phyloP scores from a whole-genome alignment of 2,888 invertebrate species.

The Diachrysia chrysitis region DNA sequence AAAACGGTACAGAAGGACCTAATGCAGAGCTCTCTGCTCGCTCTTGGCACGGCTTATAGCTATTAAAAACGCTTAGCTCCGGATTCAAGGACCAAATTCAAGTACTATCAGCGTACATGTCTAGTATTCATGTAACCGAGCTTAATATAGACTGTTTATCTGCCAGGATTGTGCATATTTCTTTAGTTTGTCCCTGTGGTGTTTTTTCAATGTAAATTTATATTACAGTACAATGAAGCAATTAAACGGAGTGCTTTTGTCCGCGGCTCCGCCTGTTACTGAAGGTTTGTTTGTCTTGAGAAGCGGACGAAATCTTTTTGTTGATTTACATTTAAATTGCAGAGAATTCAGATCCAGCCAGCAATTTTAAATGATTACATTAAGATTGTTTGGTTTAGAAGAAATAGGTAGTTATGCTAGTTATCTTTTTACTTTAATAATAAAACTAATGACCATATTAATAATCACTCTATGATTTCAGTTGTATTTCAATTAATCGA shows the following conservation, averaged over 20 bases:
- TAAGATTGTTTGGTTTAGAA: not conserved
- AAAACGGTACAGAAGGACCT: not conserved
- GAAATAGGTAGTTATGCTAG: not conserved
- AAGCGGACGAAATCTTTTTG: not conserved
- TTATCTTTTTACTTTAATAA: not conserved
- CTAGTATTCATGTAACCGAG: not conserved
- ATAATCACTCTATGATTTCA: no score
- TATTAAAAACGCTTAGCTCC: slow-evolving; percentile 1
- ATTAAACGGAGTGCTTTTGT: slow-evolving; percentile 7
- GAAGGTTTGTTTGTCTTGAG: slow-evolving; percentile 7
- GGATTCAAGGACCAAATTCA: not conserved
- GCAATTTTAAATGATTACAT: not conserved
- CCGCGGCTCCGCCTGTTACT: slow-evolving; percentile 3
- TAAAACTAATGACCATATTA: no score
- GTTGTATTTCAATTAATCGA: no score
- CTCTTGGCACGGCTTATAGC: slow-evolving; percentile 1
- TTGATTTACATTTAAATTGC: not conserved
- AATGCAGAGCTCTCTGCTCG: not conserved
- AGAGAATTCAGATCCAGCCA: not conserved
- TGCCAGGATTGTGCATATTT: slow-evolving; percentile 1
- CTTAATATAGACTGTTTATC: not conserved
- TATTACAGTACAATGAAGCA: slow-evolving; percentile 6
- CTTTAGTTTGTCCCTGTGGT: not conserved
- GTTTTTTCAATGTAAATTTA: not conserved
- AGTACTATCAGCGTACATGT: not conserved